phyloP scores from a whole-genome alignment of 2,113 vertebrate genomes.

The Brachionichthys hirsutus region DNA sequence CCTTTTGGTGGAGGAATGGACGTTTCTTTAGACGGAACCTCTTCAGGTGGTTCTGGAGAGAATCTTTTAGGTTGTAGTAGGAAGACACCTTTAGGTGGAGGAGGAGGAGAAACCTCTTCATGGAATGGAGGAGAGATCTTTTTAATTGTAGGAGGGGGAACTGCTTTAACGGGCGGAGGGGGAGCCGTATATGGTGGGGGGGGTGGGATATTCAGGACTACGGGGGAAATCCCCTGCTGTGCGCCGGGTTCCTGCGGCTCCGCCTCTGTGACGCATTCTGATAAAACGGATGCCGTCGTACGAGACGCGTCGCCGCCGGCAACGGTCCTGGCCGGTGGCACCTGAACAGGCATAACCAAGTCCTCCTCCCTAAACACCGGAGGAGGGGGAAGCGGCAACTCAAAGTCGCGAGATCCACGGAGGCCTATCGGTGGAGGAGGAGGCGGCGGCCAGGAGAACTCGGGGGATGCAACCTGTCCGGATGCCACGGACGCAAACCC shows the following conservation, averaged over 20 bases:
- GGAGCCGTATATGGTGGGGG: conserved; percentile 63
- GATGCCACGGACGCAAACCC: conserved; percentile 2
- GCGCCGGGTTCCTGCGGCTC: conserved; percentile 22
- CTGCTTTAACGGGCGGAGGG: conserved; percentile 26
- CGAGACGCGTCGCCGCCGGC: not conserved
- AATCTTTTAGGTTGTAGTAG: too few relatives aligned
- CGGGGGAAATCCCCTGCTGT: conserved; percentile 19
- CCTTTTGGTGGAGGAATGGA: conserved; percentile 11
- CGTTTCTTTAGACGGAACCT: conserved; percentile 5
- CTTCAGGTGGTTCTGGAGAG: not conserved
- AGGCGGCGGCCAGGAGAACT: conserved; percentile 78
- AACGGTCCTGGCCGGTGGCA: conserved; percentile 10
- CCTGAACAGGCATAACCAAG: conserved; percentile 59
- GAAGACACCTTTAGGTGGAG: not conserved
- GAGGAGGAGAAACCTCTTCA: conserved; percentile 5
- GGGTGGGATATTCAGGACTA: conserved; percentile 52
- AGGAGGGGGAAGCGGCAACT: conserved; percentile 67
- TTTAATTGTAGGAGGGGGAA: not conserved
- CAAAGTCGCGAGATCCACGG: conserved; percentile 75
- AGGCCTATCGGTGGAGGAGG: conserved; percentile 73
- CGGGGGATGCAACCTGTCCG: conserved; percentile 33
- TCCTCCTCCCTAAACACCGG: conserved; percentile 51
- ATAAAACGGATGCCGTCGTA: not conserved
- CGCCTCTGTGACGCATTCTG: conserved; percentile 1
- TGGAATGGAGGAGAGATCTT: conserved; percentile 1